These are phyloP conservation scores for Ophraella communa DNA, from an alignment of 2,888 invertebrate species.

Conservation along the genomic window DNA sequence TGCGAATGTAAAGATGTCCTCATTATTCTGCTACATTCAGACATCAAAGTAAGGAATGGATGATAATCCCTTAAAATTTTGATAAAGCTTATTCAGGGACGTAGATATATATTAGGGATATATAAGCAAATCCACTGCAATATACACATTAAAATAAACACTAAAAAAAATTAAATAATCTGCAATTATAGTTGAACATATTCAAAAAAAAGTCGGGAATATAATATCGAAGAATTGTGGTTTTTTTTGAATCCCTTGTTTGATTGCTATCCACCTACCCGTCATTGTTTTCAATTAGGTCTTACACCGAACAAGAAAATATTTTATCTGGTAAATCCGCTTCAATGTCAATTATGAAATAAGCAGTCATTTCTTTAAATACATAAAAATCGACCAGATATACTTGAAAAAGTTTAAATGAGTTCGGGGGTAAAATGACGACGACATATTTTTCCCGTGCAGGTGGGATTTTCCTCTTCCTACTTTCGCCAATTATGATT, in stretches of 20 bases:
- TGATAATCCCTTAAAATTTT: constrained; percentile 39
- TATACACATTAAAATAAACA: neutral
- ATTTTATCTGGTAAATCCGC: constrained; percentile 45
- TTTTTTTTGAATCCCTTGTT: neutral
- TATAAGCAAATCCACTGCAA: neutral
- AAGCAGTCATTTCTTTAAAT: constrained; percentile 48
- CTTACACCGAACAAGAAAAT: constrained; percentile 9
- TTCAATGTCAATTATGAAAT: constrained; percentile 49
- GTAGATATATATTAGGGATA: neutral
- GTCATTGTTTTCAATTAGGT: constrained; percentile 16
- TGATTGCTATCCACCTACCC: neutral
- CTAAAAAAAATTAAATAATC: neutral
- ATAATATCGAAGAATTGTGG: no score
- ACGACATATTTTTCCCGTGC: constrained; percentile 43
- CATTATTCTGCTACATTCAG: constrained; percentile 32
- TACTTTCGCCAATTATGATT: constrained; percentile 23
- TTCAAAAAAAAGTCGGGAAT: no score
- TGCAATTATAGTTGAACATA: no score
- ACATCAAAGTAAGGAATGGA: constrained; percentile 37
- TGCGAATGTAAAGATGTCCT: constrained; percentile 36
- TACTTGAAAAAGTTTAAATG: constrained; percentile 53
- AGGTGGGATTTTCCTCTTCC: constrained; percentile 27
- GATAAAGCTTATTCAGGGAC: constrained; percentile 31
- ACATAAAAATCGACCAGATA: constrained; percentile 51
- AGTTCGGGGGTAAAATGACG: constrained; percentile 46